These are phyloP conservation scores for Aurelia coerulea DNA, from an alignment of 30 jellyfish, hydroid and myxozoan genomes.

Conservation along the genomic window DNA sequence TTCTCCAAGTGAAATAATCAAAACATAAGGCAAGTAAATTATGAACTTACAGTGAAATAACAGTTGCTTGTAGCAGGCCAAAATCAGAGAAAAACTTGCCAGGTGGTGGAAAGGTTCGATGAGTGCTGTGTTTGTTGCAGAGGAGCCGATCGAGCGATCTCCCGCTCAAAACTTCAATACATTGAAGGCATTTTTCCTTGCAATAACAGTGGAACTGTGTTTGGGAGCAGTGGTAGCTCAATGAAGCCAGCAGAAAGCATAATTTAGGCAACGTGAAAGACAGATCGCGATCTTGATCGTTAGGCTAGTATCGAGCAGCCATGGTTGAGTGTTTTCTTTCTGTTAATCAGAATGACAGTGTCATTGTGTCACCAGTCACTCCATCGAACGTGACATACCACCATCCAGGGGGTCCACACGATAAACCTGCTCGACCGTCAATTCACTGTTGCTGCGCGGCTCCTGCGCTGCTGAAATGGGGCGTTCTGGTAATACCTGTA, in stretches of 20 bases:
- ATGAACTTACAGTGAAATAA: conserved; percentile 14
- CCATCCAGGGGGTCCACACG: conserved; percentile 35
- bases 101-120: conserved; percentile 54
- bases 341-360: conserved; percentile 84
- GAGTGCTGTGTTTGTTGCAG: too few species aligned
- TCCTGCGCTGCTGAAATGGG: too few species aligned
- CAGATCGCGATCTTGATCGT: background rate
- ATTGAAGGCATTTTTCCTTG: conserved; percentile 23
- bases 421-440: too few species aligned
- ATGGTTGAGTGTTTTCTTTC: conserved; percentile 27
- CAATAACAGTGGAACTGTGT: background rate
- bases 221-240: too few species aligned
- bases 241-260: conserved; percentile 1
- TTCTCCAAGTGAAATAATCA: background rate
- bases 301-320: background rate
- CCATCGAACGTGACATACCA: conserved; percentile 78
- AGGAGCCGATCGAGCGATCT: conserved; percentile 6
- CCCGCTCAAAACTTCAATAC: conserved; percentile 21
- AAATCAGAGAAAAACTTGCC: conserved; percentile 52
- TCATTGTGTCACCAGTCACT: conserved; percentile 97
- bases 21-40: background rate
- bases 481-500: too few species aligned
- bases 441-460: too few species aligned
- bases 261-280: conserved; percentile 2
- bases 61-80: conserved; percentile 38